Base-by-base conservation (phyloP, 64 coral and sea anemone genomes). In the Acropora tenuis region DNA sequence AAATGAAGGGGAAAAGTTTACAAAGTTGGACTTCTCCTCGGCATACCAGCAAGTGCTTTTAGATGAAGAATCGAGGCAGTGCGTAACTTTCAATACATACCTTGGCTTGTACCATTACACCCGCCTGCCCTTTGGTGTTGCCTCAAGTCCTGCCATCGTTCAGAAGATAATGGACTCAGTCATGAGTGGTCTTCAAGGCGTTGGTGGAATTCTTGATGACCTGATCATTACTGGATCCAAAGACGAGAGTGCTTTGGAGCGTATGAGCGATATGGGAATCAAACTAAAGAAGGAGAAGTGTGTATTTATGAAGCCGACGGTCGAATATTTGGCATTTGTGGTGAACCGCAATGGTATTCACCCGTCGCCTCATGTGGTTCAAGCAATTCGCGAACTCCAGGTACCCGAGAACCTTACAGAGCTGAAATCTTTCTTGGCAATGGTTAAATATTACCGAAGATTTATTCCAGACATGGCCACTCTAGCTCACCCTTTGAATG, bases 81-180 rank as follows among this genome's bases (percentile, higher is more conserved):
- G 0, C 30, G 30, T 92, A 57, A 71, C 71, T 16, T 81, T 90
- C 57, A 90, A 90, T 48, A 90, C 75, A 15, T 77, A 90, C 18
- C 40, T 72, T 67, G 68, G 84, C 8, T 49, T 84, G 78, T 91
- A 47, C 52, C 47, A 40, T 7, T 83, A 73, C 30, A 75, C 63
- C 44, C 82, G 80, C 61, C 74, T 92, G 5, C 90, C 50, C 9
- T 92, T 92, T 85, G 19, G 89, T 9, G 66, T 83, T 48, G 61
- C 47, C 17, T 9, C 73, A 11, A 47, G 58, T 74, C 79, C 78
- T 13, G 80, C 43, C 9, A 91, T 91, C 40, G 85, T 91, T 76
- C 69, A 91, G 68, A 66, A 78, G 55, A 78, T 82, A 12, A 78
- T 92, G 81, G 90, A 92, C 18, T 48, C 68, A 69, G 61, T 92